These are phyloP conservation scores for Ctenicera cuprea DNA, from an alignment of 2,888 invertebrate species.

Conservation along the genomic window DNA sequence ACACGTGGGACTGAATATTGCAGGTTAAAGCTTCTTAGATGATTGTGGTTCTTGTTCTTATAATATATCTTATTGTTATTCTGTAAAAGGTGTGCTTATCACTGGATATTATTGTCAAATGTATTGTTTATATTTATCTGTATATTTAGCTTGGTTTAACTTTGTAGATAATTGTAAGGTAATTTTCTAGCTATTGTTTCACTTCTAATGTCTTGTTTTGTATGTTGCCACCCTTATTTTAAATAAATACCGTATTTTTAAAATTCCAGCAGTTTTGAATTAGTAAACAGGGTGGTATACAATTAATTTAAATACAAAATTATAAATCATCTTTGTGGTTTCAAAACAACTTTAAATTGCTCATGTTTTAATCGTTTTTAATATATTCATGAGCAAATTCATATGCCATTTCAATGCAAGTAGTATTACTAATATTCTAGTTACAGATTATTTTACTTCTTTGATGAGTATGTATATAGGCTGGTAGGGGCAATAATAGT, in stretches of 20 bases:
- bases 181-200: slow-evolving; percentile 4
- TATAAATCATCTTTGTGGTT: neutral
- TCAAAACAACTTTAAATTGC: neutral
- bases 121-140: slow-evolving; percentile 30
- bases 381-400: slow-evolving; percentile 26
- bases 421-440: slow-evolving; percentile 15
- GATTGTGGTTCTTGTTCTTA: slow-evolving; percentile 36
- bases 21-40: slow-evolving; percentile 15
- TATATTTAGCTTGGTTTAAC: slow-evolving; percentile 25
- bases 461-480: slow-evolving; percentile 61
- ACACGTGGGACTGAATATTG: slow-evolving; percentile 24
- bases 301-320: neutral
- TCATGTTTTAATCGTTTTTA: neutral
- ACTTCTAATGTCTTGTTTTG: slow-evolving; percentile 20
- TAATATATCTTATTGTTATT: slow-evolving; percentile 29
- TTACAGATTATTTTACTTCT: slow-evolving; percentile 33
- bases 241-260: slow-evolving; percentile 28
- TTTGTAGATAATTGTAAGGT: slow-evolving; percentile 22
- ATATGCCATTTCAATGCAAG: slow-evolving; percentile 64
- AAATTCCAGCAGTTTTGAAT: neutral
- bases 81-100: slow-evolving; percentile 13
- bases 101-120: slow-evolving; percentile 30
- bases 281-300: slow-evolving; percentile 7
- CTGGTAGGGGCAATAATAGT: slow-evolving; percentile 70
- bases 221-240: slow-evolving; percentile 32